Evolutionary conservation across 2,797 vertebrate species (phyloP), one percentile per base, ranked within the genome.

Genomic region (Trachops cirrhosus): DNA sequence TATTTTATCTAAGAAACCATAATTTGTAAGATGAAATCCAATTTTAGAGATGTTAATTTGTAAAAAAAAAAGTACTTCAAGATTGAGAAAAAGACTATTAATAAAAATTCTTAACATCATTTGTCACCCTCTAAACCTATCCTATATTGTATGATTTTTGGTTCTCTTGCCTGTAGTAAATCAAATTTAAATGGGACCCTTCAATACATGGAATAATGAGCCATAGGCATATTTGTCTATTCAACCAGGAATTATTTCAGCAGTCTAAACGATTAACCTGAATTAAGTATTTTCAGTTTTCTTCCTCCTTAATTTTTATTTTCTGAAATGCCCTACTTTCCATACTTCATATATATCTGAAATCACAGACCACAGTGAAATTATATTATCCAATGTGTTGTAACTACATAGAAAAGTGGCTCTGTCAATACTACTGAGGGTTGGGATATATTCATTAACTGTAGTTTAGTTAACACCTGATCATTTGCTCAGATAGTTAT

Each of bases 381-480:
- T 94, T 89, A 9, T 74, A 41, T 71, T 75, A 86, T 22, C 11
- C 54, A 79, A n/a, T 70, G 95, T 93, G 48, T 68, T 89, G 57
- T 79, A 70, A 95, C 41, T 85, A 32, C 32, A 64, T 26, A 24
- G 50, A 75, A 87, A 79, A 70, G 48, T 75, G 21, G 4, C 19
- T 95, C 44, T 80, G 50, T 70, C 14, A 91, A 80, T 62, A 95
- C 34, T 54, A 21, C 19, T 59, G 59, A 86, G 44, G 41, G 34
- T 95, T 82, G 78, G 50, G 52, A 75, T 84, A 74, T 46, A 80
- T n/a, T 64, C 44, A 75, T 86, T 91, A 83, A 93, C 54, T 91
- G 46, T 16, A 39, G 18, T 75, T 89, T 87, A 95, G 95, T 96
- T 93, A 94, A 89, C 34, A 91, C 15, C 24, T 87, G 57, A 96